A percentile compares a stretch with the other conserved stretches of the same genome.
These are phyloP conservation scores for Cephus runcator DNA, from an alignment of 2,888 invertebrate genomes.

Conservation along the genomic window DNA sequence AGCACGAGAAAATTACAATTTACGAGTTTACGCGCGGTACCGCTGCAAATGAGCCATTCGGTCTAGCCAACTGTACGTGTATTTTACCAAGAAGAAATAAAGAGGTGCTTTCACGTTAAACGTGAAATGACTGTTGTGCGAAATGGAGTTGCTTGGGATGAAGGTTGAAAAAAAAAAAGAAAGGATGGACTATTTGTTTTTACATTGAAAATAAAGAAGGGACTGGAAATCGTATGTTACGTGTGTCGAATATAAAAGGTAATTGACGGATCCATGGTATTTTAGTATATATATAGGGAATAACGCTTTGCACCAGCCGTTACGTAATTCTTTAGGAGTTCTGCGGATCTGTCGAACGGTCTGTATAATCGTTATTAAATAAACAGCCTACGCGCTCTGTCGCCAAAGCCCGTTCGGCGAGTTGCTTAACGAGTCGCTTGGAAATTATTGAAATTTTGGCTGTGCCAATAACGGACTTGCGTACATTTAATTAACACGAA, in stretches of 20 bases:
- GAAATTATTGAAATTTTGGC: background rate
- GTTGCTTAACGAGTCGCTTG: background rate
- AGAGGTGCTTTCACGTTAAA: background rate
- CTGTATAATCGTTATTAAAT: background rate
- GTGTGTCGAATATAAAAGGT: background rate
- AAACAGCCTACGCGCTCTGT: background rate
- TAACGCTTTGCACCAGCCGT: background rate
- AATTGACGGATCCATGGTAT: background rate
- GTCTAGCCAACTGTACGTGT: background rate
- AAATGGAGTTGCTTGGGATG: background rate
- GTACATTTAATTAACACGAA: background rate
- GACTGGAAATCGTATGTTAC: background rate
- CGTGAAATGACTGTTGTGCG: background rate
- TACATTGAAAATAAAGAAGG: background rate
- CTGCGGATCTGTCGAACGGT: background rate
- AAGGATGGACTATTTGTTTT: background rate
- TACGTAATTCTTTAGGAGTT: background rate
- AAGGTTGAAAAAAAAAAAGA: background rate
- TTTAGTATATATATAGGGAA: background rate
- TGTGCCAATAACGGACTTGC: background rate
- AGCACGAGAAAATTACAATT: background rate
- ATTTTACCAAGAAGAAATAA: background rate
- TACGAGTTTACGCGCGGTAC: background rate
- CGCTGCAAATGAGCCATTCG: background rate
- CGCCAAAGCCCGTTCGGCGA: background rate